Evolutionary conservation across 2,888 invertebrate genomes (phyloP).

Genomic region (Thecocarcelia acutangulata): DNA sequence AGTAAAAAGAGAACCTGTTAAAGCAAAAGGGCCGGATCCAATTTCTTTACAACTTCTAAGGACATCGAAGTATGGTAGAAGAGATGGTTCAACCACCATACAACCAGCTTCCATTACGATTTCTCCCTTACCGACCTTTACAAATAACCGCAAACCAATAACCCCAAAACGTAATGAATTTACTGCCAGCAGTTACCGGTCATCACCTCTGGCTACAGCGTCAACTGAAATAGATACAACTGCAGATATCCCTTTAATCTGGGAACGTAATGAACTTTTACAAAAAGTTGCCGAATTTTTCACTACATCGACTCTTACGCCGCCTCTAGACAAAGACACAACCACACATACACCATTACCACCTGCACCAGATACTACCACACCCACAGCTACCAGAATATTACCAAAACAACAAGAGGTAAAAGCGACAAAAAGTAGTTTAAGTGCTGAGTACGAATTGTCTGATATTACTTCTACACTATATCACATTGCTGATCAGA

Average conservation of each 20-base stretch:
- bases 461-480: conserved; percentile 66
- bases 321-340: conserved; percentile 22
- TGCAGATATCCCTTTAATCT: conserved; percentile 28
- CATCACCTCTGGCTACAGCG: conserved; percentile 31
- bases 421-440: conserved; percentile 20
- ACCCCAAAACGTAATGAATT: conserved; percentile 16
- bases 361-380: conserved; percentile 30
- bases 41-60: conserved; percentile 45
- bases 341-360: conserved; percentile 53
- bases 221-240: conserved; percentile 35
- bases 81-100: conserved; percentile 15
- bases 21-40: conserved; percentile 32
- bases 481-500: conserved; percentile 71
- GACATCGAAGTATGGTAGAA: conserved; percentile 73
- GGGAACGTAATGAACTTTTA: conserved; percentile 55
- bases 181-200: conserved; percentile 8
- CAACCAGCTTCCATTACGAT: background rate
- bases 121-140: background rate
- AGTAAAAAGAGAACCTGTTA: conserved; percentile 11
- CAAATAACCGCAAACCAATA: conserved; percentile 9
- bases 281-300: conserved; percentile 57
- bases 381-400: conserved; percentile 17
- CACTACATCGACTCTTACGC: conserved; percentile 35
- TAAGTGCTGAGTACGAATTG: conserved; percentile 23
- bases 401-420: conserved; percentile 51